A percentile compares a stretch with the other conserved stretches of the same genome.
Evolutionary conservation across 92 coral and sea anemone species (phyloP).

Genomic region (Desmophyllum pertusum): DNA sequence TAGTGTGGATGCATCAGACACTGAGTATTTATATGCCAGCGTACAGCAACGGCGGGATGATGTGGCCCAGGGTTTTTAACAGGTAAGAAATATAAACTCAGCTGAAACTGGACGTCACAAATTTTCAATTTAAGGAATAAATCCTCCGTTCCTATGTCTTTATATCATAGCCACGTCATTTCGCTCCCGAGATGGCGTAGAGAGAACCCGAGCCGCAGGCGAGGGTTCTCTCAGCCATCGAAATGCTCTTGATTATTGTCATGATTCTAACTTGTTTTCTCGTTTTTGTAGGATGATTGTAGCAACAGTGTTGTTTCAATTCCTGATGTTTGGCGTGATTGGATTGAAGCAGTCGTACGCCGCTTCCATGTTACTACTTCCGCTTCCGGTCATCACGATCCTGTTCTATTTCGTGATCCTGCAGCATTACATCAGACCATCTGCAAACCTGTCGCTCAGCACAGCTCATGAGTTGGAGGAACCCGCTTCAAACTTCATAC

Average conservation of each 20-base stretch:
- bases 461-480: conserved; percentile 48
- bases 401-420: conserved; percentile 76
- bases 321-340: conserved; percentile 87
- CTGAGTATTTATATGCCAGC: conserved; percentile 80
- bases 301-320: conserved; percentile 79
- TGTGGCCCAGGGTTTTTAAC: conserved; percentile 91
- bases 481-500: conserved; percentile 63
- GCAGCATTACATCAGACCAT: conserved; percentile 62
- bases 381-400: conserved; percentile 81
- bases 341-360: conserved; percentile 74
- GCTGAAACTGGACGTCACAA: background rate
- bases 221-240: too few relatives aligned
- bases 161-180: too few relatives aligned
- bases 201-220: too few relatives aligned
- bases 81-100: conserved; percentile 50
- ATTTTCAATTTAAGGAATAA: too few relatives aligned
- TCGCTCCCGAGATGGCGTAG: too few relatives aligned
- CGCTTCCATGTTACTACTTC: conserved; percentile 70
- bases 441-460: conserved; percentile 58
- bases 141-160: too few relatives aligned
- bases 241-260: background rate
- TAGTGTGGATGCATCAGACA: conserved; percentile 88
- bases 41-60: conserved; percentile 86
- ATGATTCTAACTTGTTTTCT: background rate
- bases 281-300: conserved; percentile 70